A percentile compares a stretch with the other conserved stretches of the same genome.
Conservation (phyloP, 2,113 vertebrate species). For the Rhombomys opimus region DNA sequence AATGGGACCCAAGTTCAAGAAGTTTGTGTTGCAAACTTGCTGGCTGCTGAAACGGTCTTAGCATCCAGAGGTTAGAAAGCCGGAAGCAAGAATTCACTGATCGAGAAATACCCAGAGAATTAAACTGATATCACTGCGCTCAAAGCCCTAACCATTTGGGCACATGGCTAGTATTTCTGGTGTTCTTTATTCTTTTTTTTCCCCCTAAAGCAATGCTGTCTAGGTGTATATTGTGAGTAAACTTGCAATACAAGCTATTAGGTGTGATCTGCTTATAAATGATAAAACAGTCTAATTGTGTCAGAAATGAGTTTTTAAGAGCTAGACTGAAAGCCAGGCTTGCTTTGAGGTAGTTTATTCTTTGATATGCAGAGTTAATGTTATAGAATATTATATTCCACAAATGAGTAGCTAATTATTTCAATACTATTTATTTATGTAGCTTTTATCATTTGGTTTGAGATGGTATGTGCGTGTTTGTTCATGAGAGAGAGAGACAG, state of each 20-base stretch:
- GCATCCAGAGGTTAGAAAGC: background rate
- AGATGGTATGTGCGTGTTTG: background rate
- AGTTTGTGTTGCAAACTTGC: background rate
- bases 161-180: background rate
- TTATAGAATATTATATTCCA: background rate
- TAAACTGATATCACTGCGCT: background rate
- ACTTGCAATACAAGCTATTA: background rate
- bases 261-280: background rate
- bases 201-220: background rate
- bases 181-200: background rate
- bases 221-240: background rate
- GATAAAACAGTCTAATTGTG: background rate
- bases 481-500: background rate
- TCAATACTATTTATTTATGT: background rate
- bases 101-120: background rate
- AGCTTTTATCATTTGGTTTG: background rate
- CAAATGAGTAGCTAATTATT: background rate
- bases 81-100: background rate
- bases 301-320: background rate
- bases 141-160: background rate
- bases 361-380: background rate
- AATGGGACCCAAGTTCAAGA: background rate
- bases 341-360: slow-evolving; percentile 27
- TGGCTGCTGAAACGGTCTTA: background rate
- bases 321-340: background rate